Percentiles rank a stretch among this genome's conserved stretches.
phyloP scores from a whole-genome alignment of 2,797 vertebrate species.

The Galago senegalensis region DNA sequence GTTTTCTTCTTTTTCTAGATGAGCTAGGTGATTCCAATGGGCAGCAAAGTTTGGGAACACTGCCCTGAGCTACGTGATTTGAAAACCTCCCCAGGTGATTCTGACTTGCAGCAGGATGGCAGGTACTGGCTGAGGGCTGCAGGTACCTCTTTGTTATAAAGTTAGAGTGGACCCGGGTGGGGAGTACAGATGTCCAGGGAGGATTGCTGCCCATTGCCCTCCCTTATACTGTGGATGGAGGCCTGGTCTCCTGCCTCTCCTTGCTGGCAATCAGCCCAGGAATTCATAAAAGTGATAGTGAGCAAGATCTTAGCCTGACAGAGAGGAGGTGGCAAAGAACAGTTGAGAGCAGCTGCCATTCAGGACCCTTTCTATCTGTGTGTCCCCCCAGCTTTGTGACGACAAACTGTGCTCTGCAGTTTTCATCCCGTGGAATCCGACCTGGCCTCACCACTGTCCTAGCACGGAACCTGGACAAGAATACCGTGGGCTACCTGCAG shows the following conservation, averaged over 20 bases:
- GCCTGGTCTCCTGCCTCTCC: neutral
- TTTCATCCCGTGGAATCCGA: slow-evolving; percentile 95
- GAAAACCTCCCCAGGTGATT: too few relatives aligned
- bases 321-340: neutral
- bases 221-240: rapidly evolving
- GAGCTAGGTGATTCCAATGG: neutral
- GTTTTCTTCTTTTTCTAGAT: too few relatives aligned
- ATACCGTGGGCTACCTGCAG: slow-evolving; percentile 98
- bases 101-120: neutral
- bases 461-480: slow-evolving; percentile 97
- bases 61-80: neutral
- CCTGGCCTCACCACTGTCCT: slow-evolving; percentile 96
- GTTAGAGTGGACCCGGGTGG: neutral
- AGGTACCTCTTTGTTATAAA: neutral
- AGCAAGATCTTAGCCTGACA: neutral
- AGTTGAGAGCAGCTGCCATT: neutral
- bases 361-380: slow-evolving; percentile 48
- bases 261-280: neutral
- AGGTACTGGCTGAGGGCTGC: rapidly evolving
- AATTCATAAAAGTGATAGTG: rapidly evolving
- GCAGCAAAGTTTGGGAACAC: too few relatives aligned
- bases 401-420: slow-evolving; percentile 96
- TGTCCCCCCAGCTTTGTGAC: slow-evolving; percentile 93
- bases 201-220: rapidly evolving
- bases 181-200: rapidly evolving